Evolutionary conservation across 2,888 invertebrate genomes (phyloP), one percentile per base, ranked within the genome.

Genomic region (Tetramorium bicarinatum): DNA sequence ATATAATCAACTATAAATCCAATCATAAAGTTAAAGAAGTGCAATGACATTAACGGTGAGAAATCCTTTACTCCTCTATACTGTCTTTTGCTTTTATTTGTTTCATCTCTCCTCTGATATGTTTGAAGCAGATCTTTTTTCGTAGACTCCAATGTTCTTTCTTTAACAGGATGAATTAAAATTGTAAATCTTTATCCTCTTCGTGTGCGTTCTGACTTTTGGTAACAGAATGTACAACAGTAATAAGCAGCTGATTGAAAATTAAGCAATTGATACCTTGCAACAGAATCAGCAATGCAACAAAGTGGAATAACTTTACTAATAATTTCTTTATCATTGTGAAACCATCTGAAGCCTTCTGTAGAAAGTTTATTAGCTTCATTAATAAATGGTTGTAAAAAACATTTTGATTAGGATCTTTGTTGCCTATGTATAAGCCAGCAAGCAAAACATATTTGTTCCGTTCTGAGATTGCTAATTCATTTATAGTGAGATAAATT

Each of bases 241-340:
- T 62, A 75, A 8, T 62, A 75, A 3, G 75, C 62, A 75, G 34
- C 38, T 62, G 61, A 75, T 15, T 75, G n/a, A 52, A 75, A 52
- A 62, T 75, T 75, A n/a, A 61, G 75, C 7, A 75, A 21, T 47
- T 75, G 29, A 3, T 62, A 75, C 3, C 75, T 52, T 75, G 47
- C 75, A 59, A 75, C 62, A n/a, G 75, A 75, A 6, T 75, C 75
- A 75, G 75, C 44, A 62, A 47, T 54, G n/a, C 38, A 52, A 62
- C 75, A 75, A 44, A 75, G 52, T 62, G 62, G 62, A 62, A 75
- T 75, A 54, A 75, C 59, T 59, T 74, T 74, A 61, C 75, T 75
- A 44, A 62, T 3, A 75, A 9, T 75, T 62, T 75, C 38, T 62
- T 75, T 62, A 4, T 47, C 47, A 61, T 75, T 75, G 21, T 75